Conservation (phyloP, 2,113 vertebrate species). For the Sorex fumeus region DNA sequence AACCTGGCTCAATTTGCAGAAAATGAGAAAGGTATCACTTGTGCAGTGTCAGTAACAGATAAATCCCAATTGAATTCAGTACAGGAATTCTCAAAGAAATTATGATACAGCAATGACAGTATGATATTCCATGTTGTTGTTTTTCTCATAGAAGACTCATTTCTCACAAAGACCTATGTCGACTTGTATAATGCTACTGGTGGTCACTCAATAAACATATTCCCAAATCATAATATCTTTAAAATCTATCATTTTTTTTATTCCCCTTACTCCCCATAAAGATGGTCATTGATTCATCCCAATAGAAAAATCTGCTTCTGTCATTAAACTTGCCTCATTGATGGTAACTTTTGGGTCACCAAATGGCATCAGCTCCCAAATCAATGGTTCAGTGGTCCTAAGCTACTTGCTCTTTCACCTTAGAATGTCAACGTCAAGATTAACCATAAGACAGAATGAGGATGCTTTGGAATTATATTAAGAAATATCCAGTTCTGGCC, state of each 20-base stretch:
- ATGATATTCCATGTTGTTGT: not conserved
- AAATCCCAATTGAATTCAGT: not conserved
- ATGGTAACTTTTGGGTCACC: not conserved
- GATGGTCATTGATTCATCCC: not conserved
- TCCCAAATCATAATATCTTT: not conserved
- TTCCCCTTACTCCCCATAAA: not conserved
- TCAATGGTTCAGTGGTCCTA: not conserved
- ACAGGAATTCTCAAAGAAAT: not conserved
- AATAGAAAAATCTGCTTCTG: not conserved
- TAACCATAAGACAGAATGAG: not conserved
- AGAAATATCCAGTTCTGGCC: not conserved
- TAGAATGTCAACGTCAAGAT: not conserved
- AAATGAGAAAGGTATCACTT: not conserved
- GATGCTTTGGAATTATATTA: not conserved
- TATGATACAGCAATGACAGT: not conserved
- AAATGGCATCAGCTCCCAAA: not conserved
- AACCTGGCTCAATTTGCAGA: not conserved
- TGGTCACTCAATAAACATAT: not conserved
- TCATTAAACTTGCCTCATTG: not conserved
- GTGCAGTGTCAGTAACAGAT: not conserved
- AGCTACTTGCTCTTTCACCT: not conserved
- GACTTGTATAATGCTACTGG: not conserved
- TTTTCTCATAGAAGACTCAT: not conserved
- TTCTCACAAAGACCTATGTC: not conserved
- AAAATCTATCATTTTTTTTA: not conserved